Evolutionary conservation across 2,113 vertebrate genomes (phyloP).

Genomic region (Eulemur rufifrons): DNA sequence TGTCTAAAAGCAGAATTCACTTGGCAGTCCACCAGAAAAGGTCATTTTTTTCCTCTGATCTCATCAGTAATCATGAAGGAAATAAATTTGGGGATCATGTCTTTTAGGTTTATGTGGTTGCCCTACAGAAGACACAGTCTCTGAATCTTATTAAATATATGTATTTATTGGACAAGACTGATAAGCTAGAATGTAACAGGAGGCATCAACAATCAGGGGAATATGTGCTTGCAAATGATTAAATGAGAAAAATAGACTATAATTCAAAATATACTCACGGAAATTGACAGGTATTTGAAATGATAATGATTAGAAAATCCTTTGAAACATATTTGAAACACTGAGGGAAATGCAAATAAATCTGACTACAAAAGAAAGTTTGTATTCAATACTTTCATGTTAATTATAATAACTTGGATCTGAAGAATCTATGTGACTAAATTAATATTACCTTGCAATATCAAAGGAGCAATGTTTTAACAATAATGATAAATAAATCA

Average conservation of each 20-base stretch:
- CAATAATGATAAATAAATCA: background rate
- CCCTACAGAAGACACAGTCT: background rate
- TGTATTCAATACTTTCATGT: background rate
- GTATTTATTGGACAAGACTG: background rate
- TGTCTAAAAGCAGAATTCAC: conserved; percentile 82
- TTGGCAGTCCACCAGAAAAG: conserved; percentile 73
- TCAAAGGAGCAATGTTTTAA: background rate
- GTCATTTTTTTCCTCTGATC: background rate
- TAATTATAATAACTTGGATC: background rate
- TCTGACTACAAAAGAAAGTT: background rate
- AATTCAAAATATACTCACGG: background rate
- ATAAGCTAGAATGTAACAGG: background rate
- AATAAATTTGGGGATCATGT: background rate
- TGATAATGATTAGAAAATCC: background rate
- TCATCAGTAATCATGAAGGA: conserved; percentile 2
- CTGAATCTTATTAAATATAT: background rate
- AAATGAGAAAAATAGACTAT: background rate
- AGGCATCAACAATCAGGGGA: background rate
- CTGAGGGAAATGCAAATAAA: background rate
- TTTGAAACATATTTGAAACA: background rate
- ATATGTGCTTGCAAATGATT: background rate
- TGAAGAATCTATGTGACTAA: background rate
- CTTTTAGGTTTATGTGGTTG: background rate
- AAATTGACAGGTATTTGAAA: background rate
- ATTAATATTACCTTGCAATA: background rate